Percentiles rank a stretch among this genome's conserved stretches.
phyloP scores from a whole-genome alignment of 1,140 invertebrate genomes.

The Drosophila pseudoananassae region DNA sequence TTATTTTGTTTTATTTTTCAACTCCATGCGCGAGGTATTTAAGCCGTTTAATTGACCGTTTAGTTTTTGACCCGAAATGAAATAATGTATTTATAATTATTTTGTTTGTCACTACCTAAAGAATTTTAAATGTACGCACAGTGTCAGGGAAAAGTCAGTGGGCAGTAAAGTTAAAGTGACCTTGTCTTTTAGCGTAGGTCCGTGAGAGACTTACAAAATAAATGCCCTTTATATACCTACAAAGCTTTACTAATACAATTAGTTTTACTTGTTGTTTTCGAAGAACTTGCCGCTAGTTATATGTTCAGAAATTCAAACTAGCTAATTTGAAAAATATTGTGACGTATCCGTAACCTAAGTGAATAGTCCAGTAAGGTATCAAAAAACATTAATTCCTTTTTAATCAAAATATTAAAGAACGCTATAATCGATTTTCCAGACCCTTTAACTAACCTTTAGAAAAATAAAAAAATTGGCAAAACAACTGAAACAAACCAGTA shows the following conservation, averaged over 20 bases:
- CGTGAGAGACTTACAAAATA: not conserved
- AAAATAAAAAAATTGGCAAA: no score
- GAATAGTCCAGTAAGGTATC: not conserved
- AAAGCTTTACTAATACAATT: conserved; percentile 9
- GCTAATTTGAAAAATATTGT: not conserved
- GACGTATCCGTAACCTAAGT: not conserved
- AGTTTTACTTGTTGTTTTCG: conserved; percentile 3
- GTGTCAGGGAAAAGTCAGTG: conserved; percentile 40
- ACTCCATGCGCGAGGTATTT: conserved; percentile 36
- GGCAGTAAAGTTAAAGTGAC: conserved; percentile 14
- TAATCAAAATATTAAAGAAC: no score
- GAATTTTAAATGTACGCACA: conserved; percentile 32
- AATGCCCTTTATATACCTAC: conserved; percentile 12
- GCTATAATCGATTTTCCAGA: no score
- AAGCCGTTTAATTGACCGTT: conserved; percentile 66
- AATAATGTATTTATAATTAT: conserved; percentile 46
- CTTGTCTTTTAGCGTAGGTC: conserved; percentile 1
- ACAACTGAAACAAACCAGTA: no score
- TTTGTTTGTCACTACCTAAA: conserved; percentile 21
- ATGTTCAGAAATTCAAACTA: not conserved
- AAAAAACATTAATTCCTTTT: not conserved
- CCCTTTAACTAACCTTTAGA: no score
- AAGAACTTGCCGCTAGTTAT: not conserved
- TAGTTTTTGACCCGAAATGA: conserved; percentile 39
- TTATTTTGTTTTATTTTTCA: conserved; percentile 20